phyloP scores from a whole-genome alignment of 2,888 invertebrate genomes.

The Acanthopleura granulata region DNA sequence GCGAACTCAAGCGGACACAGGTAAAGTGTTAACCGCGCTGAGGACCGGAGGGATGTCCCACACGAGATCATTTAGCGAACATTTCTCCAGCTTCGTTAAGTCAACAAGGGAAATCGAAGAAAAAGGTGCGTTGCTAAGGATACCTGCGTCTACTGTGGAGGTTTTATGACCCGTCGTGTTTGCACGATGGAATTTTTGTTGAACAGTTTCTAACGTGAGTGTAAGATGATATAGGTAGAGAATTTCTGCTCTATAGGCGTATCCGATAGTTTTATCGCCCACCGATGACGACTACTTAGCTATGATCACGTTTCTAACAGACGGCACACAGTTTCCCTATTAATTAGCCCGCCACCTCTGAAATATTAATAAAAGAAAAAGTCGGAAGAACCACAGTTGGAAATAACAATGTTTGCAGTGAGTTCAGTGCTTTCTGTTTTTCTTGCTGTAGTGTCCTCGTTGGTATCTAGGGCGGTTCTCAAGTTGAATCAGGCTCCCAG shows the following conservation, averaged over 20 bases:
- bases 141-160: neutral
- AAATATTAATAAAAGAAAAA: conserved; percentile 19
- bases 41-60: neutral
- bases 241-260: neutral
- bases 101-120: conserved; percentile 17
- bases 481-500: no score
- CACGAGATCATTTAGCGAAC: conserved; percentile 12
- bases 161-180: conserved; percentile 8
- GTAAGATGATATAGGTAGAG: conserved; percentile 12
- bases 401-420: conserved; percentile 13
- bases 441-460: neutral
- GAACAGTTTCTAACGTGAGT: conserved; percentile 11
- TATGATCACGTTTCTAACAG: conserved; percentile 11
- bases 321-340: neutral
- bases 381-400: neutral
- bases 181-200: neutral
- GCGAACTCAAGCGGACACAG: neutral
- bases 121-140: conserved; percentile 17
- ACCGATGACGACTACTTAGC: neutral
- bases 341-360: conserved; percentile 11
- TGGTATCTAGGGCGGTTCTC: no score
- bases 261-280: neutral
- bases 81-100: conserved; percentile 11
- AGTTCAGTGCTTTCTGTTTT: neutral
- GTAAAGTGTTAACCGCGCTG: neutral